Conservation (phyloP, 1,140 invertebrate genomes). For the Cotesia glomerata region DNA sequence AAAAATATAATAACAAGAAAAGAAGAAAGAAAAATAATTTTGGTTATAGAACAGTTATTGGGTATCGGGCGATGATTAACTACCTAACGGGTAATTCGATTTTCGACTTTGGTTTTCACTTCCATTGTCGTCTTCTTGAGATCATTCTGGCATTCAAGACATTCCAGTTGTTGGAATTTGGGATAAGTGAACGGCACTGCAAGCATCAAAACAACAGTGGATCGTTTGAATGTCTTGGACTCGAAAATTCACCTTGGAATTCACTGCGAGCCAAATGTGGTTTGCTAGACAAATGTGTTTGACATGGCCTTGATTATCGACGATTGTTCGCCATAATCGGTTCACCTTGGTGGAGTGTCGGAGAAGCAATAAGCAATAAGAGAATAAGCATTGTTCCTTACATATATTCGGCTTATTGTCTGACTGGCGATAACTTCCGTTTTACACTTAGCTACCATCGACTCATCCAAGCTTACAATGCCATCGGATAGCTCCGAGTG, state of each 20-base stretch:
- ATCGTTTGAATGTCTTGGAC: neutral
- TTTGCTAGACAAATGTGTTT: neutral
- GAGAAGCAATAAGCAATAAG: neutral
- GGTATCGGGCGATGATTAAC: no score
- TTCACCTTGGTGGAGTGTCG: neutral
- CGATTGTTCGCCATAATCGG: conserved; percentile 46
- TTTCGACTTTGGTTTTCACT: neutral
- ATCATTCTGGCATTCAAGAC: neutral
- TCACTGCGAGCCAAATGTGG: neutral
- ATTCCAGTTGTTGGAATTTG: neutral
- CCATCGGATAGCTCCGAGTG: neutral
- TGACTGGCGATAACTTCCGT: conserved; percentile 54
- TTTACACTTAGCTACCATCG: neutral
- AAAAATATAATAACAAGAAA: conserved; percentile 6
- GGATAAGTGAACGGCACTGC: neutral
- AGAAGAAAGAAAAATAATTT: conserved; percentile 11
- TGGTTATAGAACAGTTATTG: neutral
- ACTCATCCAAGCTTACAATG: no score
- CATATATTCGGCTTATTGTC: conserved; percentile 41
- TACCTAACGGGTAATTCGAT: no score
- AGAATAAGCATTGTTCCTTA: conserved; percentile 47
- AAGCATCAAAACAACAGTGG: no score
- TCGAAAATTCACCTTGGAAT: neutral
- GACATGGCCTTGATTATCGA: neutral
- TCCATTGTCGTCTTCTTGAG: neutral